Evolutionary conservation across 2,797 vertebrate genomes (phyloP).

Genomic region (Enteromius anoplus): DNA sequence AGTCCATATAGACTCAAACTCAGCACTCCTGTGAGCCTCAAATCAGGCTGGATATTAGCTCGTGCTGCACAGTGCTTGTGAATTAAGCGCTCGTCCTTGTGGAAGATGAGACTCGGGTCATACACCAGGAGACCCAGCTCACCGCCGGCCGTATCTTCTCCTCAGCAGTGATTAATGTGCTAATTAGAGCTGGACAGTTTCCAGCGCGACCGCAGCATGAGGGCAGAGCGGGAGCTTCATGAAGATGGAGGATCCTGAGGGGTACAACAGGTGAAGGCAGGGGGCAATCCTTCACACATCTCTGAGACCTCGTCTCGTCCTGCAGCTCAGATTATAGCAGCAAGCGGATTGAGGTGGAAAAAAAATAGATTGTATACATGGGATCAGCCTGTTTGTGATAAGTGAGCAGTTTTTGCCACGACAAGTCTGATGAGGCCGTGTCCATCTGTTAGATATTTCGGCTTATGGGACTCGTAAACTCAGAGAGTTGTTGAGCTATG

Average conservation of each 20-base stretch:
- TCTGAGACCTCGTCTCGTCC: slow-evolving; percentile 49
- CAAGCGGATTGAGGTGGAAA: slow-evolving; percentile 15
- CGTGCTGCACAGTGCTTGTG: slow-evolving; percentile 27
- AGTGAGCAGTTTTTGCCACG: slow-evolving; percentile 40
- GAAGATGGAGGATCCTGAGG: slow-evolving; percentile 54
- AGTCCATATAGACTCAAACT: slow-evolving; percentile 5
- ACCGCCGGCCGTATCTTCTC: slow-evolving; percentile 39
- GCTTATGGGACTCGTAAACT: slow-evolving; percentile 29
- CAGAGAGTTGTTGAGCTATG: neutral
- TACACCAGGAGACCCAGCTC: slow-evolving; percentile 47
- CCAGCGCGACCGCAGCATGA: slow-evolving; percentile 37
- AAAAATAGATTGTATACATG: slow-evolving; percentile 5
- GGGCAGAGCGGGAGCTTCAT: slow-evolving; percentile 40
- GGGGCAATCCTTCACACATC: slow-evolving; percentile 31
- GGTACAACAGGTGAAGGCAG: slow-evolving; percentile 73
- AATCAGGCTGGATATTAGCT: slow-evolving; percentile 38
- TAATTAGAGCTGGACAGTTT: slow-evolving; percentile 59
- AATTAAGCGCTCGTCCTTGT: slow-evolving; percentile 55
- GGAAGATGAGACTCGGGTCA: slow-evolving; percentile 56
- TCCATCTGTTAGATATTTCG: slow-evolving; percentile 32
- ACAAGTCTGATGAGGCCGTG: slow-evolving; percentile 19
- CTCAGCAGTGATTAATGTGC: slow-evolving; percentile 61
- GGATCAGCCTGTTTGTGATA: slow-evolving; percentile 36
- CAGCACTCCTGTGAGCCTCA: slow-evolving; percentile 24
- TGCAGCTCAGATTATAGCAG: slow-evolving; percentile 43